Evolutionary conservation across 2,113 vertebrate species (phyloP).

Genomic region (Elephantulus edwardii): DNA sequence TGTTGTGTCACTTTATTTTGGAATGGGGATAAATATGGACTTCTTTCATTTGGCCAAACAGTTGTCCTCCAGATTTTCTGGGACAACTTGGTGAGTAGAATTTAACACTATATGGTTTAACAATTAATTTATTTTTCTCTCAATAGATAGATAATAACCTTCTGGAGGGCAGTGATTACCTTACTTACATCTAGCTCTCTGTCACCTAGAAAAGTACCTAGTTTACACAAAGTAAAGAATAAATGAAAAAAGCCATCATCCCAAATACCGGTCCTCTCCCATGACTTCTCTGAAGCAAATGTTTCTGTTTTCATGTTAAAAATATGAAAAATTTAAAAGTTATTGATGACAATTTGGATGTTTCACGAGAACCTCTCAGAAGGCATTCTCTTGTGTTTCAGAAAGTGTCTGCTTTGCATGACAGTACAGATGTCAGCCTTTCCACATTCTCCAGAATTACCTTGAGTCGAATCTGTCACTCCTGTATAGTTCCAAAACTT

Average conservation of each 20-base stretch:
- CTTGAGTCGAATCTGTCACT: slow-evolving; percentile 65
- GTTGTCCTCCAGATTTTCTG: too few relatives aligned
- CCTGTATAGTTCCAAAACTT: slow-evolving; percentile 67
- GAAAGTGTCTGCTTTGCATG: slow-evolving; percentile 68
- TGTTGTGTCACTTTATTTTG: too few relatives aligned
- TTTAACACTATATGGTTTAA: background rate
- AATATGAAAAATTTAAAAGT: slow-evolving; percentile 62
- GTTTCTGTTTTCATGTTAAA: slow-evolving; percentile 64
- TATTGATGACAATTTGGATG: slow-evolving; percentile 68
- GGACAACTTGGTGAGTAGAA: too few relatives aligned
- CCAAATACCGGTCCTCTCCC: background rate
- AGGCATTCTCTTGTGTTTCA: slow-evolving; percentile 61
- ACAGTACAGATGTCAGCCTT: slow-evolving; percentile 75
- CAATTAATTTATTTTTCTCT: slow-evolving; percentile 2
- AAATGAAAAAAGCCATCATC: slow-evolving; percentile 37
- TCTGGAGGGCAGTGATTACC: background rate
- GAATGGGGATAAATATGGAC: too few relatives aligned
- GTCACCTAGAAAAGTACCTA: background rate
- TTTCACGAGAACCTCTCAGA: slow-evolving; percentile 68
- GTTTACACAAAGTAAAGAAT: slow-evolving; percentile 6
- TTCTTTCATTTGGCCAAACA: too few relatives aligned
- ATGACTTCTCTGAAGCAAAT: slow-evolving; percentile 35
- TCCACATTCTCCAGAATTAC: slow-evolving; percentile 68
- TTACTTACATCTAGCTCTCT: background rate
- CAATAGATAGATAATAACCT: background rate